Conservation (phyloP, 2,888 invertebrate genomes). For the Platynereis dumerilii region DNA sequence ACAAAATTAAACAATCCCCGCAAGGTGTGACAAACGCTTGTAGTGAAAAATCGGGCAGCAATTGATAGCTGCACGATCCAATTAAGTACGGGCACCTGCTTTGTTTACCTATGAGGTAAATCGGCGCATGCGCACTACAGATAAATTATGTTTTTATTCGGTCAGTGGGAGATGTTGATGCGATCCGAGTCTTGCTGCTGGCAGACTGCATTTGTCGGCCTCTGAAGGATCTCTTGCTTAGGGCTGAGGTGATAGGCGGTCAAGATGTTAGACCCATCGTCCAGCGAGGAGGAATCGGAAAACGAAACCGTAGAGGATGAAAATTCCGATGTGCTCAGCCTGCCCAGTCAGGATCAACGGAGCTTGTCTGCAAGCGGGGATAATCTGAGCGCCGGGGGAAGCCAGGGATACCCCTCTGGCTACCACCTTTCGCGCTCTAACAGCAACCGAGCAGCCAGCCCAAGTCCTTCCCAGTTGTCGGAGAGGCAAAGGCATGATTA, state of each 20-base stretch:
- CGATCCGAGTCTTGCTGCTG: too few species aligned
- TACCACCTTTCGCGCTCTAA: conserved; percentile 60
- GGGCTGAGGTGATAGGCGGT: conserved; percentile 4
- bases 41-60: too few species aligned
- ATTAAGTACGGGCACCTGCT: too few species aligned
- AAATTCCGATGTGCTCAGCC: conserved; percentile 56
- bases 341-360: conserved; percentile 59
- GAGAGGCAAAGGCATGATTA: conserved; percentile 69
- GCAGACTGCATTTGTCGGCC: too few species aligned
- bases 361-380: conserved; percentile 62
- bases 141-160: conserved; percentile 27
- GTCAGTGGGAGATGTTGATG: too few species aligned
- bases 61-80: too few species aligned
- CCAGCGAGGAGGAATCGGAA: conserved; percentile 93
- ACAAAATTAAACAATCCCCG: too few species aligned
- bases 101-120: conserved; percentile 3
- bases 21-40: too few species aligned
- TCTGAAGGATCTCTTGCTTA: too few species aligned
- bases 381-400: conserved; percentile 53
- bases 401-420: conserved; percentile 29
- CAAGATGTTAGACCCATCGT: conserved; percentile 91
- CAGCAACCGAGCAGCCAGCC: conserved; percentile 82
- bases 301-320: conserved; percentile 76
- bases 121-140: conserved; percentile 25
- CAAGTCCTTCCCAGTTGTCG: conserved; percentile 89